A percentile compares a stretch with the other conserved stretches of the same genome.
These are phyloP conservation scores for Daktulosphaira vitifoliae DNA, from an alignment of 1,140 invertebrate species.

Conservation along the genomic window DNA sequence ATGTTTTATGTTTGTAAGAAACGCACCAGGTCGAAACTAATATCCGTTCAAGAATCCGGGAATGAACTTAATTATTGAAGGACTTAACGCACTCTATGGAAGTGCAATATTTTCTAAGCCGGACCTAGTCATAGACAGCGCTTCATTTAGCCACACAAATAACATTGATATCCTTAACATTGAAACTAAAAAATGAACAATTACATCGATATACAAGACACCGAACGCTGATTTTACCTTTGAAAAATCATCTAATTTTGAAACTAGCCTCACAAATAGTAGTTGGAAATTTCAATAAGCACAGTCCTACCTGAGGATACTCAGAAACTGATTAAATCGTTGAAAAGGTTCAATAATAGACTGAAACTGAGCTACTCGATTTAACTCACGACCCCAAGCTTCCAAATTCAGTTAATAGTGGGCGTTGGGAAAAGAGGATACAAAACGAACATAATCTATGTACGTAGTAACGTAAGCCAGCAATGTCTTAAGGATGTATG, in stretches of 20 bases:
- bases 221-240: slow-evolving; percentile 1
- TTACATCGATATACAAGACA: slow-evolving; percentile 1
- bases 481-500: slow-evolving; percentile 8
- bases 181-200: too few species aligned
- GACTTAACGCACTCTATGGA: slow-evolving; percentile 1
- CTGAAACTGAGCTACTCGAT: neutral
- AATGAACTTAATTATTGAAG: slow-evolving; percentile 17
- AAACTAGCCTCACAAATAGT: neutral
- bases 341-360: neutral
- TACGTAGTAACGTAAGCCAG: neutral
- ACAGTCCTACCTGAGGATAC: neutral
- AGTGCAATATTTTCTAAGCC: slow-evolving; percentile 22
- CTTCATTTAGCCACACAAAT: neutral
- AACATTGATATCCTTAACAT: slow-evolving; percentile 8
- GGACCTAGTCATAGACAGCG: neutral
- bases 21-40: neutral
- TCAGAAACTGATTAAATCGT: neutral
- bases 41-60: slow-evolving; percentile 5
- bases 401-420: too few species aligned
- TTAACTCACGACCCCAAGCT: slow-evolving; percentile 6
- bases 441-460: slow-evolving; percentile 12
- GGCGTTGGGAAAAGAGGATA: slow-evolving; percentile 25
- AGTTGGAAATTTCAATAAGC: neutral
- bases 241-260: neutral
- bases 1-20: slow-evolving; percentile 14